Conservation (phyloP, 2,113 vertebrate genomes). For the Tachysurus vachellii region DNA sequence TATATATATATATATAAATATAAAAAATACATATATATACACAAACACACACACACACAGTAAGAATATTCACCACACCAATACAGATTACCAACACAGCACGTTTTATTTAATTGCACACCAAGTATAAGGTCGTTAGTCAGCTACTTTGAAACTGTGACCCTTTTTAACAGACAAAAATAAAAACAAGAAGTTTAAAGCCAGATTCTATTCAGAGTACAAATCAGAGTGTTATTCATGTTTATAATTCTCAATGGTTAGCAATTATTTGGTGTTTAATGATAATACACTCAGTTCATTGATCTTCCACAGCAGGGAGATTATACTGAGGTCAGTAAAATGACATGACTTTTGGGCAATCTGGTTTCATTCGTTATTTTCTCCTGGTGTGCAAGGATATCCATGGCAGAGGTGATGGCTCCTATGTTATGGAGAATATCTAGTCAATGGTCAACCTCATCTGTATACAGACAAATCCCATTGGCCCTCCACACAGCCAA, state of each 20-base stretch:
- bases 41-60: neutral
- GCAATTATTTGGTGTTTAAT: neutral
- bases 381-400: constrained; percentile 36
- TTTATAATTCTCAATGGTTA: neutral
- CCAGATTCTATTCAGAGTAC: constrained; percentile 6
- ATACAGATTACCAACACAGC: constrained; percentile 17
- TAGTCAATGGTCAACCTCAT: neutral
- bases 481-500: neutral
- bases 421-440: constrained; percentile 14
- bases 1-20: neutral
- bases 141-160: neutral
- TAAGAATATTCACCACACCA: constrained; percentile 5
- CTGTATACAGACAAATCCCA: constrained; percentile 27
- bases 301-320: neutral
- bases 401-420: constrained; percentile 22
- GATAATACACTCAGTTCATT: neutral
- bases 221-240: neutral
- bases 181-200: constrained; percentile 2
- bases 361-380: constrained; percentile 12
- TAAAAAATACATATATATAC: neutral
- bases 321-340: neutral
- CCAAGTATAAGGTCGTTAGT: constrained; percentile 21
- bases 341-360: neutral
- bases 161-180: neutral
- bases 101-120: constrained; percentile 34